These are phyloP conservation scores for Triops longicaudatus DNA, from an alignment of 1,140 invertebrate species.

Conservation along the genomic window DNA sequence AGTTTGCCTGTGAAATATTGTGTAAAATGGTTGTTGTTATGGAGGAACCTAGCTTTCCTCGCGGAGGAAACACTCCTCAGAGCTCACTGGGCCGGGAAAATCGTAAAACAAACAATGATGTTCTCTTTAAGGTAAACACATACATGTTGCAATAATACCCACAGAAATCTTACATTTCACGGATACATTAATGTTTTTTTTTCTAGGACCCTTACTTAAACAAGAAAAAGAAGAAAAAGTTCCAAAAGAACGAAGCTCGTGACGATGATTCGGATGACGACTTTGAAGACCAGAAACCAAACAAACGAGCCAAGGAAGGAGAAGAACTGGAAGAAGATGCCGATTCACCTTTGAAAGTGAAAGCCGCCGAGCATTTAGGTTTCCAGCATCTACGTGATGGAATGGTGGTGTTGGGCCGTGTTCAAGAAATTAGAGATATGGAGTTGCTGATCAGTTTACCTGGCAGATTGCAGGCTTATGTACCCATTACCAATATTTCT, in stretches of 20 bases:
- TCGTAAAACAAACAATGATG: neutral
- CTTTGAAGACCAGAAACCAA: neutral
- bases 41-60: conserved; percentile 3
- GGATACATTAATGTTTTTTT: neutral
- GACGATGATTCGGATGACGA: neutral
- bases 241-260: neutral
- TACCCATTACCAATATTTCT: conserved; percentile 52
- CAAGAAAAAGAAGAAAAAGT: neutral
- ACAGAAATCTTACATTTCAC: too few relatives aligned
- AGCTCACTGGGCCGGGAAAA: neutral
- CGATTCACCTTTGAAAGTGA: neutral
- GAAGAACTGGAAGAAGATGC: neutral
- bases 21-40: neutral
- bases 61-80: neutral
- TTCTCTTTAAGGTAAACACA: neutral
- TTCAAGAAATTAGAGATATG: conserved; percentile 45
- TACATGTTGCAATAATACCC: neutral
- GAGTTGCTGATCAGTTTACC: conserved; percentile 49
- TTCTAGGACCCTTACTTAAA: neutral
- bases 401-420: conserved; percentile 47
- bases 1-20: neutral
- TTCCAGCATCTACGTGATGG: conserved; percentile 37
- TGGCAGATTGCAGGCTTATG: conserved; percentile 45
- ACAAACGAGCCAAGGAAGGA: neutral
- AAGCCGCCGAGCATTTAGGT: neutral